Evolutionary conservation across 2,797 vertebrate species (phyloP), one percentile per base, ranked within the genome.

Genomic region (Novumbra hubbsi): DNA sequence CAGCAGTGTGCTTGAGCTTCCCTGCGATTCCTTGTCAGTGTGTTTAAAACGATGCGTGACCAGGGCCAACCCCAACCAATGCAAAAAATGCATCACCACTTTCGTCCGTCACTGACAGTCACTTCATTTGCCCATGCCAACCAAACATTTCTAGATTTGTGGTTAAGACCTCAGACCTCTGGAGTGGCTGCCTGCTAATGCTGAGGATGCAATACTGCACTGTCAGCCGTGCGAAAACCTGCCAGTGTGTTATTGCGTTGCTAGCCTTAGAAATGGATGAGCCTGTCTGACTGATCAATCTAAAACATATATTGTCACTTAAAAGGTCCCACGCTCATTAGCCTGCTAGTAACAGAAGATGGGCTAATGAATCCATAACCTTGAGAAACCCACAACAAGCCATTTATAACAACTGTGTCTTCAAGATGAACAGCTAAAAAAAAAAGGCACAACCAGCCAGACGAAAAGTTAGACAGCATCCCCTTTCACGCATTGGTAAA

Each of bases 251-350:
- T 4, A 28, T 27, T 52, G 48, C 34, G 30, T 41, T 71, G 52
- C 49, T 55, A 38, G 70, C 32, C 55, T 24, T 60, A 21, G 63
- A 74, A 30, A 73, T 14, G 24, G 65, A 70, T 2, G 24, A 67
- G 49, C 67, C 30, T n/a, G 27, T 41, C 21, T 14, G 34, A 48
- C 34, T 73, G 28, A 69, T 73, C 55, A 24, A 69, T 66, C 71
- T 69, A 7, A 41, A 48, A 64, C 30, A 68, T 66, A 1, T 55
- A 70, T 73, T 38, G 38, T 11, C 57, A 68, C 73, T 60, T 16
- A 0, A 11, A 3, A 28, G 50, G 24, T n/a, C 34, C 34, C 34
- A 38, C 34, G 34, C 52, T 62, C 21, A 63, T 45, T 48, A 72
- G 52, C 41, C 2, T 21, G 8, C 63, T 21, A 45, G 4, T 34